Conservation (phyloP, 1,140 invertebrate genomes). For the Drosophila nebulosa region DNA sequence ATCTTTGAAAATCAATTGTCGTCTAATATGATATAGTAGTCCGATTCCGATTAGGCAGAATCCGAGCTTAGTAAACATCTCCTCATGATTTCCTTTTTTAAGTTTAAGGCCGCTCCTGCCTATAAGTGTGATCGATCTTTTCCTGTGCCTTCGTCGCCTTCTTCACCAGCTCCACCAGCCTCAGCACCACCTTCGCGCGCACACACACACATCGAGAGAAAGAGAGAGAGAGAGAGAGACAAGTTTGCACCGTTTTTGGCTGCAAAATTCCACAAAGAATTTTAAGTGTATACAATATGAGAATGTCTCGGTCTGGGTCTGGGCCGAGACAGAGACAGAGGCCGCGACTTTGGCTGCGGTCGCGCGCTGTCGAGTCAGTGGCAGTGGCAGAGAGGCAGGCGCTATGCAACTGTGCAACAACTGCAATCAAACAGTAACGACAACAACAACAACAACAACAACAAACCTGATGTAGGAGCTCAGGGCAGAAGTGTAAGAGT, state of each 20-base stretch:
- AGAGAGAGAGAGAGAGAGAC: not conserved
- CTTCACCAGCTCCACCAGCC: not conserved
- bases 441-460: slow-evolving; percentile 40
- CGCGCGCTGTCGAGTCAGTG: slow-evolving; percentile 6
- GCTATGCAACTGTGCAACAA: slow-evolving; percentile 19
- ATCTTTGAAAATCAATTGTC: too few species aligned
- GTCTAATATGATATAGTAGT: too few species aligned
- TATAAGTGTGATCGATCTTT: slow-evolving; percentile 5
- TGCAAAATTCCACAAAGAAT: slow-evolving; percentile 74
- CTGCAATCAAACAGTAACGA: slow-evolving; percentile 55
- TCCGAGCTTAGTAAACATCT: too few species aligned
- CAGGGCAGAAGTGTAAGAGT: slow-evolving; percentile 32
- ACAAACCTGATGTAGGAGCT: slow-evolving; percentile 65
- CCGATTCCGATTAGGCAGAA: too few species aligned
- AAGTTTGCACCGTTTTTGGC: slow-evolving; percentile 57
- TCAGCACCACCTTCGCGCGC: not conserved
- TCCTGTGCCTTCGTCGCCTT: not conserved
- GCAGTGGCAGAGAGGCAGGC: not conserved
- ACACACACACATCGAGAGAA: not conserved
- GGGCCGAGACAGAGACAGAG: not conserved
- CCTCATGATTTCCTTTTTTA: not conserved
- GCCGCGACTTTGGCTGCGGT: slow-evolving; percentile 19
- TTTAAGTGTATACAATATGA: slow-evolving; percentile 74
- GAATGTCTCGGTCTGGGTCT: slow-evolving; percentile 70
- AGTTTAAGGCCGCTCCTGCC: not conserved